Conservation (phyloP, 2,113 vertebrate genomes). For the Rattus norvegicus region DNA sequence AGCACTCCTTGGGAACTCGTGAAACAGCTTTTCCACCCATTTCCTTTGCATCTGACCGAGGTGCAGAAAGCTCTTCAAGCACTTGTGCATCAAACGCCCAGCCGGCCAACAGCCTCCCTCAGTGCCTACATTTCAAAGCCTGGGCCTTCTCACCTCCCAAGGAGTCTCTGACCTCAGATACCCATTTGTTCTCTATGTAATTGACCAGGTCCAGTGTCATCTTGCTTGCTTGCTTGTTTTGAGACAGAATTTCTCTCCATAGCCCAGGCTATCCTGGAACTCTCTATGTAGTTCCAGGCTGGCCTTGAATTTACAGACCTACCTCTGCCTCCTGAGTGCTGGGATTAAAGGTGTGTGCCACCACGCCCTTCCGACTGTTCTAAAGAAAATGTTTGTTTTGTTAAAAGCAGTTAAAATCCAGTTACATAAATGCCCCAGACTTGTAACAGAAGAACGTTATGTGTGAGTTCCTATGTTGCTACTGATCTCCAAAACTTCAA, state of each 20-base stretch:
- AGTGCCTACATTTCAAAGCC: background rate
- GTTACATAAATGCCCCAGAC: background rate
- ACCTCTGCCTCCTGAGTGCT: background rate
- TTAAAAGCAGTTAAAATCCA: background rate
- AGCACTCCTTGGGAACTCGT: background rate
- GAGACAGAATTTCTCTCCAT: background rate
- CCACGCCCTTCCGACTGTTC: background rate
- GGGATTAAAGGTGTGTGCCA: background rate
- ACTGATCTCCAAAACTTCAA: background rate
- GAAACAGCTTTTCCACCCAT: no score
- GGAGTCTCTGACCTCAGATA: no score
- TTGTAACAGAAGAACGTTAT: background rate
- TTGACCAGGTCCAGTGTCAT: no score
- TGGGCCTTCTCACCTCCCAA: no score
- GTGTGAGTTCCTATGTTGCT: background rate
- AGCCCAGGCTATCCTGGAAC: background rate
- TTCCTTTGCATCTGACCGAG: background rate
- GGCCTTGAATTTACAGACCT: background rate
- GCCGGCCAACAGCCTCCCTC: background rate
- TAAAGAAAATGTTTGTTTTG: background rate
- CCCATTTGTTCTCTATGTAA: no score
- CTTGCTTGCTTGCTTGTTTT: background rate
- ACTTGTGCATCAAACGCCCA: background rate
- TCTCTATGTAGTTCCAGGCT: background rate
- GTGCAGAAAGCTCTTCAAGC: background rate